These are phyloP conservation scores for Hypocryptadius cinnamomeus DNA, from an alignment of 2,113 vertebrate genomes.

Conservation along the genomic window DNA sequence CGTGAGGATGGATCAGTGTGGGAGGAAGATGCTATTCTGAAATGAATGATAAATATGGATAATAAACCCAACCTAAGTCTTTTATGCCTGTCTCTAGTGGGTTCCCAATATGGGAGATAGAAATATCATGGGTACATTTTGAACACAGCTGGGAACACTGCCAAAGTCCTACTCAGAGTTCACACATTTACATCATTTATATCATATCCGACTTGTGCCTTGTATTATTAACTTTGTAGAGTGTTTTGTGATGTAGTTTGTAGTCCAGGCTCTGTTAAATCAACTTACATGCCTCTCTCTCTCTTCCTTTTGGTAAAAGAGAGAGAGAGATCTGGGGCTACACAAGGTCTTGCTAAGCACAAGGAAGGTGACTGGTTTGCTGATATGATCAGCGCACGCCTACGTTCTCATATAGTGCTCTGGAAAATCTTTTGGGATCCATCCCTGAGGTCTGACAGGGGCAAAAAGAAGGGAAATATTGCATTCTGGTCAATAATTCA, in stretches of 20 bases:
- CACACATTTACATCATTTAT: slow-evolving; percentile 60
- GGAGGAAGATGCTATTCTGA: slow-evolving; percentile 53
- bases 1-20: not conserved
- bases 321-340: not conserved
- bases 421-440: not conserved
- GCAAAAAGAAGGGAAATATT: not conserved
- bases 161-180: slow-evolving; percentile 59
- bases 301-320: not conserved
- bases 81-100: slow-evolving; percentile 41
- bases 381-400: not conserved
- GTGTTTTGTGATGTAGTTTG: slow-evolving; percentile 36
- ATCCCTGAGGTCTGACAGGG: not conserved
- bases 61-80: slow-evolving; percentile 43
- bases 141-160: slow-evolving; percentile 37
- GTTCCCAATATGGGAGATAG: slow-evolving; percentile 45
- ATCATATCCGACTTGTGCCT: slow-evolving; percentile 41
- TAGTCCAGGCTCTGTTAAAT: slow-evolving; percentile 18
- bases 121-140: slow-evolving; percentile 62
- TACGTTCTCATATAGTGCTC: not conserved
- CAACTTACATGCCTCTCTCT: not conserved
- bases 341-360: not conserved
- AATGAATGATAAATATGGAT: slow-evolving; percentile 49
- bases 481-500: not conserved
- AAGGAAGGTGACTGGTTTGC: not conserved
- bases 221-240: slow-evolving; percentile 51